Evolutionary conservation across 2,113 vertebrate genomes (phyloP).

Genomic region (Pithys albifrons): DNA sequence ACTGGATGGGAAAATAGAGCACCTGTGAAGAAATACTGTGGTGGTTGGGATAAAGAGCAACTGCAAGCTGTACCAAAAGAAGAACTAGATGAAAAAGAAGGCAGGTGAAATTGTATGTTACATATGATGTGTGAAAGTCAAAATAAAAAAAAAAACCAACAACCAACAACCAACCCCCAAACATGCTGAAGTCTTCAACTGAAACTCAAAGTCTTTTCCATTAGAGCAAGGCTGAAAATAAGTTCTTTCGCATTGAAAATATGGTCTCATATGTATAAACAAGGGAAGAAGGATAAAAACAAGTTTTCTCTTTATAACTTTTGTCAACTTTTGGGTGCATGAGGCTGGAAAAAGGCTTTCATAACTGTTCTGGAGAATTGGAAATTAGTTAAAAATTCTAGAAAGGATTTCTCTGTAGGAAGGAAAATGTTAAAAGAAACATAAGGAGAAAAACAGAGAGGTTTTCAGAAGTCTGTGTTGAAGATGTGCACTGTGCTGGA

Average conservation of each 20-base stretch:
- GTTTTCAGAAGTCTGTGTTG: neutral
- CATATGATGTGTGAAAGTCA: neutral
- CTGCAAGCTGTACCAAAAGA: neutral
- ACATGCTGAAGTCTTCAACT: neutral
- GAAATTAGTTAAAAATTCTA: neutral
- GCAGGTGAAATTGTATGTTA: neutral
- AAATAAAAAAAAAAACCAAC: neutral
- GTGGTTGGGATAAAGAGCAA: neutral
- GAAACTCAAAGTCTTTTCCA: neutral
- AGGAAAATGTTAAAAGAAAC: neutral
- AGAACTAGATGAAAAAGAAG: neutral
- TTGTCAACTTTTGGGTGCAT: neutral
- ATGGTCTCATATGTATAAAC: neutral
- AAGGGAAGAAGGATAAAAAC: neutral
- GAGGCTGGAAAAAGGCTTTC: neutral
- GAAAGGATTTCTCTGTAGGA: neutral
- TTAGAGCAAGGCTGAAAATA: neutral
- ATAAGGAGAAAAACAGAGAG: neutral
- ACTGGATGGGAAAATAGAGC: neutral
- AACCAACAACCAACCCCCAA: neutral
- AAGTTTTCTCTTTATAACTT: neutral
- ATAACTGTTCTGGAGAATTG: neutral
- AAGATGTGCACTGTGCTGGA: neutral
- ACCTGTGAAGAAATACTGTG: neutral
- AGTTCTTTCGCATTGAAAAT: neutral